Conservation (phyloP, 2,113 vertebrate species). For the Orthochromis indermauri region DNA sequence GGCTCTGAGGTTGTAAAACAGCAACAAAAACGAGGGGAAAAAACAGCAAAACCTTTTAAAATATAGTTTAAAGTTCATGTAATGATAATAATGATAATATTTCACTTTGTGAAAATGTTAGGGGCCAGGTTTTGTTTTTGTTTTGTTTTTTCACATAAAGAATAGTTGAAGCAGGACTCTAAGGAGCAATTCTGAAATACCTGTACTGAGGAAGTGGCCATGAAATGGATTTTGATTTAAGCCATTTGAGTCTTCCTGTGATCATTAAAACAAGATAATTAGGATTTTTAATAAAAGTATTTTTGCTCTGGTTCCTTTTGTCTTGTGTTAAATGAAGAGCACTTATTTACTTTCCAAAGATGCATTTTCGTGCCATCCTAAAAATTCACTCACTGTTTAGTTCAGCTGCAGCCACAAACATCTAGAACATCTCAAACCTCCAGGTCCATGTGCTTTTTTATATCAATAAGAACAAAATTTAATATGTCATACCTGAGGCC, state of each 20-base stretch:
- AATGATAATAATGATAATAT: background rate
- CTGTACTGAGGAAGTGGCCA: background rate
- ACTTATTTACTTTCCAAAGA: background rate
- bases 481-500: accelerated
- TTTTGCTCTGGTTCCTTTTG: background rate
- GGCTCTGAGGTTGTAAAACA: background rate
- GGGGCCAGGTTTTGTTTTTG: background rate
- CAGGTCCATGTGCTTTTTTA: background rate
- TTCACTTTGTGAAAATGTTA: background rate
- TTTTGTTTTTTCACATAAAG: background rate
- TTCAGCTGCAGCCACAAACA: background rate
- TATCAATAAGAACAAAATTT: background rate
- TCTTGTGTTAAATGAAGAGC: background rate
- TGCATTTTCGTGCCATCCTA: accelerated
- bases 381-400: background rate
- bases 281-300: accelerated
- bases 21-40: accelerated
- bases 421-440: background rate
- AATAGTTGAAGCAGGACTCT: accelerated
- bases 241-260: background rate
- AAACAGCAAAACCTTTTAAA: background rate
- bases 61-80: accelerated
- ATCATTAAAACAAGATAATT: background rate
- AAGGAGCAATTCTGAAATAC: background rate
- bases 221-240: background rate